phyloP scores from a whole-genome alignment of 2,113 vertebrate genomes.

The Centropus unirufus region DNA sequence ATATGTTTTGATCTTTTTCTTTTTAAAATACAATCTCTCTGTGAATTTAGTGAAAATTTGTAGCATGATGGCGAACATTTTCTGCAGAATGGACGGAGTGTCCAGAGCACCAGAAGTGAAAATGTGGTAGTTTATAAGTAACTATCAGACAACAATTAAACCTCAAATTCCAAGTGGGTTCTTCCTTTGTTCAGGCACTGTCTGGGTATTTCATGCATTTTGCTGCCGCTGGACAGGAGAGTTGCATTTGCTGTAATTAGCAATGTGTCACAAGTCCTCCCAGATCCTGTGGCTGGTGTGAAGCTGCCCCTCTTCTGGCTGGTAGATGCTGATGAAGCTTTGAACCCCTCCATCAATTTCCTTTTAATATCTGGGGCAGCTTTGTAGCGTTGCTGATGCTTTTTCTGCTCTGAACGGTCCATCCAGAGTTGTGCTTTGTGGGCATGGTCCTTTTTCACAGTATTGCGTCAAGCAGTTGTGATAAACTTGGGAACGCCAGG shows the following conservation, averaged over 20 bases:
- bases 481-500: background rate
- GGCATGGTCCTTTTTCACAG: background rate
- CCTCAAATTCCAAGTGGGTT: background rate
- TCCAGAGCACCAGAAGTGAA: background rate
- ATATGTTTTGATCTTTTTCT: background rate
- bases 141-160: background rate
- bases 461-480: background rate
- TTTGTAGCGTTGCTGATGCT: background rate
- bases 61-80: background rate
- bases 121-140: background rate
- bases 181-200: background rate
- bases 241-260: background rate
- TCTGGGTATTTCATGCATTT: background rate
- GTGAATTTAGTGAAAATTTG: background rate
- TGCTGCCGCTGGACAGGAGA: background rate
- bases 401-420: background rate
- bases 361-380: background rate
- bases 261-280: background rate
- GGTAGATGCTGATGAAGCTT: background rate
- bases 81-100: background rate
- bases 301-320: background rate
- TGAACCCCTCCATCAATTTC: background rate
- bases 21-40: background rate
- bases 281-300: background rate
- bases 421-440: accelerated